Evolutionary conservation across 2,888 invertebrate species (phyloP), one percentile per base, ranked within the genome.

Genomic region (Agrotis segetum): DNA sequence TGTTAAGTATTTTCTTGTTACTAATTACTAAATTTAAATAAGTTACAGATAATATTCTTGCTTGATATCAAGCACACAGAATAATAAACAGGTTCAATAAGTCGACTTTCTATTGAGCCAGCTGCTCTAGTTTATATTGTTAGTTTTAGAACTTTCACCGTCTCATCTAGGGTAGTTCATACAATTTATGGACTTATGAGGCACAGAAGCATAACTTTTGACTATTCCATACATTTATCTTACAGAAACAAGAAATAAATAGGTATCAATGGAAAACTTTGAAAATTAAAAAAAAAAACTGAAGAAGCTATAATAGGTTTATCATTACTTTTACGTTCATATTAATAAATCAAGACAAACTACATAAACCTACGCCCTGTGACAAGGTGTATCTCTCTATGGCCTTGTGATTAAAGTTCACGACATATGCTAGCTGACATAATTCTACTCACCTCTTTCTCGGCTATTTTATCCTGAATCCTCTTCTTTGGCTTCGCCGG

Each of bases 381-480:
- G 58, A 61, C 49, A 60, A 66, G 40, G 29, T 79, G 55, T 62
- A 46, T 47, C 34, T 63, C 19, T 59, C 58, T 16, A 60, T 63
- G 81, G 64, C 84, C 78, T 85, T 83, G 77, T n/a, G 52, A 63
- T 34, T 52, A 21, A 71, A 66, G 67, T 75, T 74, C 61, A 67
- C 40, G 24, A 65, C 79, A 87, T 85, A 84, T 88, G 85, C 72
- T 85, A n/a, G 34, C 40, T 46, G 49, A 67, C 34, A 62, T 61
- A n/a, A 5, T 49, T 21, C 19, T 44, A 83, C 92, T 87, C 90
- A 98, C 98, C 97, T 99, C 99, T 95, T 98, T 98, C 93, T 99
- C 99, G 72, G 98, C 98, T 83, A 99, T 97, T 96, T 98, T 98
- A 86, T 98, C 98, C 71, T 96, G 96, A 81, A 98, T 96, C 86